A percentile compares a stretch with the other conserved stretches of the same genome.
These are phyloP conservation scores for Drosophila dives DNA, from an alignment of 2,888 invertebrate species.

Conservation along the genomic window DNA sequence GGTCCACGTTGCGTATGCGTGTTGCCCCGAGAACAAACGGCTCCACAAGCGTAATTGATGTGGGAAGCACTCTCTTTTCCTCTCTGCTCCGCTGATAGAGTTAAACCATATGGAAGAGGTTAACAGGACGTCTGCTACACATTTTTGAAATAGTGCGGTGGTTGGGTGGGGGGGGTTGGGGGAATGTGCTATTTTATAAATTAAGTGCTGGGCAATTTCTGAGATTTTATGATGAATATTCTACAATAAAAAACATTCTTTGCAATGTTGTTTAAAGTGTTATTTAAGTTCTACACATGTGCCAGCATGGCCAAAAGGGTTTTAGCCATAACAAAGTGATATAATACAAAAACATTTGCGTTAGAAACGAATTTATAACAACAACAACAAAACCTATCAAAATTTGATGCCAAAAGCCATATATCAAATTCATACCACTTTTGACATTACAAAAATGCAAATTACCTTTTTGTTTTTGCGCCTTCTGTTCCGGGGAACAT, in stretches of 20 bases:
- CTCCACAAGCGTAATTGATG: constrained; percentile 44
- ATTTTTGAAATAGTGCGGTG: too few species aligned
- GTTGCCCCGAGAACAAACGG: constrained; percentile 7
- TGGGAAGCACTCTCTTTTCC: constrained; percentile 12
- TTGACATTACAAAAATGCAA: constrained; percentile 19
- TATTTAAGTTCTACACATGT: not conserved
- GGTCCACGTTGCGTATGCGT: constrained; percentile 57
- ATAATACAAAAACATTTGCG: constrained; percentile 3
- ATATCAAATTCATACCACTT: constrained; percentile 1
- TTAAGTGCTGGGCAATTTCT: not conserved
- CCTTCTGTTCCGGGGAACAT: not conserved
- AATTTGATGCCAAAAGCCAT: constrained; percentile 5
- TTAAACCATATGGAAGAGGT: constrained; percentile 38
- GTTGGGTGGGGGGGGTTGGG: too few species aligned
- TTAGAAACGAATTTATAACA: not conserved
- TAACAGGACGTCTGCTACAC: constrained; percentile 28
- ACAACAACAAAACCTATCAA: not conserved
- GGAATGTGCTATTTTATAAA: not conserved
- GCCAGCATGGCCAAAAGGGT: not conserved
- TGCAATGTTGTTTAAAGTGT: not conserved
- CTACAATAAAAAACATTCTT: not conserved
- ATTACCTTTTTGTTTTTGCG: constrained; percentile 16
- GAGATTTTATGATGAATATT: not conserved
- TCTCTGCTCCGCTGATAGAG: constrained; percentile 13
- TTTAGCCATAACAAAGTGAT: not conserved